A percentile compares a stretch with the other conserved stretches of the same genome.
phyloP scores from a whole-genome alignment of 2,113 vertebrate genomes.

The Muscicapa adusta region DNA sequence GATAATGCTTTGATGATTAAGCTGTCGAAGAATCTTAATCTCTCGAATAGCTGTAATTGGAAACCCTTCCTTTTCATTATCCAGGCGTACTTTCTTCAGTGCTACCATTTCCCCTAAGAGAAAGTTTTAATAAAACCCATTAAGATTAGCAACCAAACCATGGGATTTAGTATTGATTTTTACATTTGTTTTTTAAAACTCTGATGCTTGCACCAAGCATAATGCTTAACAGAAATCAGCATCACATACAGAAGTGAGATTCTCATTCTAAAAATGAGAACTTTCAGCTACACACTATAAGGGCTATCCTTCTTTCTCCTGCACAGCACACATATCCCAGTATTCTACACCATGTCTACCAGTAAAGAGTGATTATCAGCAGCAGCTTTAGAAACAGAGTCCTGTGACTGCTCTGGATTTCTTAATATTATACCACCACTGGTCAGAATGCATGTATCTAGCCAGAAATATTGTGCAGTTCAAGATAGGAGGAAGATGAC shows the following conservation, averaged over 20 bases:
- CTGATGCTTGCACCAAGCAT: not conserved
- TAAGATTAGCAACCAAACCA: not conserved
- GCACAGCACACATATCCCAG: not conserved
- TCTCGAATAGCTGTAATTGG: slow-evolving; percentile 86
- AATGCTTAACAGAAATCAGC: not conserved
- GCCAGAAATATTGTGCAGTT: not conserved
- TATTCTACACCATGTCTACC: not conserved
- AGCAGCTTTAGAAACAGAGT: not conserved
- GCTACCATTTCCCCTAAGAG: slow-evolving; percentile 84
- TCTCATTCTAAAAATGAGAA: not conserved
- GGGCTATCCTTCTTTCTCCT: not conserved
- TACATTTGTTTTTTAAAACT: not conserved
- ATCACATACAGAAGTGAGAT: not conserved
- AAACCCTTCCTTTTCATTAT: slow-evolving; percentile 89
- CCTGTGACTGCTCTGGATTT: not conserved
- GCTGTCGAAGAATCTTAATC: slow-evolving; percentile 86
- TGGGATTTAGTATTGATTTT: not conserved
- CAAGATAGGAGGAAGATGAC: not conserved
- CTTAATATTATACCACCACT: not conserved
- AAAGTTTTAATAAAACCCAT: not conserved
- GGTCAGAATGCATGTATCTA: accelerated
- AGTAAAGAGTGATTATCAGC: not conserved
- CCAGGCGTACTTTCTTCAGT: slow-evolving; percentile 84
- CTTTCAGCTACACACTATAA: not conserved
- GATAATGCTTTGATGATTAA: slow-evolving; percentile 85